phyloP scores from a whole-genome alignment of 2,797 vertebrate species.

The Petrocephalus sullivani region DNA sequence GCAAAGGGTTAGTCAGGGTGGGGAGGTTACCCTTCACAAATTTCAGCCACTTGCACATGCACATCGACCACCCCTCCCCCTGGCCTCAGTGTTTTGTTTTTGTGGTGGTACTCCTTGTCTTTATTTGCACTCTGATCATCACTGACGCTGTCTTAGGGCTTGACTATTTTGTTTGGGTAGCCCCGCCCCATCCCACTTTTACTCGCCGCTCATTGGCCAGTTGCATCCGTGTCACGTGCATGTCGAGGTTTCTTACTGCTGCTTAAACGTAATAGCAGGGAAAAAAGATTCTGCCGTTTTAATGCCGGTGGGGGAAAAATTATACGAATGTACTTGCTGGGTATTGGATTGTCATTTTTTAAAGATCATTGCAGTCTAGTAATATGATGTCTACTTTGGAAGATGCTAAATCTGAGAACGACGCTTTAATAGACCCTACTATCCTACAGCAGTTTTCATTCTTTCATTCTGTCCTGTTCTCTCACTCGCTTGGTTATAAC shows the following conservation, averaged over 20 bases:
- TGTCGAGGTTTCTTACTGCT: conserved; percentile 1
- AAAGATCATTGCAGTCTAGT: background rate
- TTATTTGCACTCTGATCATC: conserved; percentile 10
- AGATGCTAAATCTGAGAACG: background rate
- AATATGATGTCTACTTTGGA: background rate
- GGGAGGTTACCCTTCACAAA: background rate
- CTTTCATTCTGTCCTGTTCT: background rate
- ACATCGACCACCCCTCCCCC: background rate
- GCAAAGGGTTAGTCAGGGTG: background rate
- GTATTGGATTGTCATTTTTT: background rate
- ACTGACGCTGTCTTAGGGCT: background rate
- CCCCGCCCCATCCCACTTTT: background rate
- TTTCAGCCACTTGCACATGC: background rate
- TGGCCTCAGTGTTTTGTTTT: background rate
- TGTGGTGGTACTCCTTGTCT: background rate
- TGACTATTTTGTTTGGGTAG: background rate
- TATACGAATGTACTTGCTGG: background rate
- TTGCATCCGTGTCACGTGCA: conserved; percentile 25
- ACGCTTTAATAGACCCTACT: background rate
- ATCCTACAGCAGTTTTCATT: background rate
- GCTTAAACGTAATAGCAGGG: conserved; percentile 2
- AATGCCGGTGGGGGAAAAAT: background rate
- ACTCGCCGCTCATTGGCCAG: conserved; percentile 7
- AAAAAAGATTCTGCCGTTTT: background rate
- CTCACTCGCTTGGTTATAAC: background rate